Evolutionary conservation across 2,888 invertebrate genomes (phyloP).

Genomic region (Hirtodrosophila alboralis): DNA sequence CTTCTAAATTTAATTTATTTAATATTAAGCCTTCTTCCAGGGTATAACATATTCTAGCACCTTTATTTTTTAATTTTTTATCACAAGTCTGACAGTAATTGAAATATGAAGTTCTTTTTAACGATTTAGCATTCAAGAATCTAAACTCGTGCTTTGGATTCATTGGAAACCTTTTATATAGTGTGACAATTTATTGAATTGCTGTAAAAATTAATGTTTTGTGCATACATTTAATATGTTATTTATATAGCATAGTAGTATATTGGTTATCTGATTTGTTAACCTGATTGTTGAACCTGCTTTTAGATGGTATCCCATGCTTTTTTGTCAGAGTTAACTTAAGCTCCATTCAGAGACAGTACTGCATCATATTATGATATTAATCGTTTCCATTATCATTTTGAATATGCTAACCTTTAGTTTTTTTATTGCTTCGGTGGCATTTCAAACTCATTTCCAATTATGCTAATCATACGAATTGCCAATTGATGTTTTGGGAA

Average conservation of each 20-base stretch:
- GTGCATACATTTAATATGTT: constrained; percentile 17
- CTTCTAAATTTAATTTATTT: not conserved
- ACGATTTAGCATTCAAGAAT: constrained; percentile 5
- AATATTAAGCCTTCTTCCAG: too few relatives aligned
- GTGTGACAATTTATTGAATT: constrained; percentile 30
- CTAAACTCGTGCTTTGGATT: constrained; percentile 2
- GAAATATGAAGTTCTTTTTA: not conserved
- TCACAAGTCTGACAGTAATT: constrained; percentile 8
- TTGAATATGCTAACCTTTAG: constrained; percentile 44
- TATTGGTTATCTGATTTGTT: constrained; percentile 19
- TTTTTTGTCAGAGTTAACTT: not conserved
- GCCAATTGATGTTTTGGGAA: constrained; percentile 23
- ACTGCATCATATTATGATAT: constrained; percentile 12
- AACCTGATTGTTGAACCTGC: constrained; percentile 33
- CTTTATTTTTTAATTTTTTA: not conserved
- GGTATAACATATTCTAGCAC: not conserved
- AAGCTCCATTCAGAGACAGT: not conserved
- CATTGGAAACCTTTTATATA: constrained; percentile 29
- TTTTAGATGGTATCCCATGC: constrained; percentile 11
- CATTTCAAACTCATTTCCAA: constrained; percentile 60
- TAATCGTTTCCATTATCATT: constrained; percentile 35
- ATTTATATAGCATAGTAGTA: constrained; percentile 12
- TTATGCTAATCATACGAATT: constrained; percentile 56
- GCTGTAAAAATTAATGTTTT: constrained; percentile 33
- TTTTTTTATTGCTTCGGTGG: constrained; percentile 57